Evolutionary conservation across 2,113 vertebrate species (phyloP).

Genomic region (Cyanistes caeruleus): DNA sequence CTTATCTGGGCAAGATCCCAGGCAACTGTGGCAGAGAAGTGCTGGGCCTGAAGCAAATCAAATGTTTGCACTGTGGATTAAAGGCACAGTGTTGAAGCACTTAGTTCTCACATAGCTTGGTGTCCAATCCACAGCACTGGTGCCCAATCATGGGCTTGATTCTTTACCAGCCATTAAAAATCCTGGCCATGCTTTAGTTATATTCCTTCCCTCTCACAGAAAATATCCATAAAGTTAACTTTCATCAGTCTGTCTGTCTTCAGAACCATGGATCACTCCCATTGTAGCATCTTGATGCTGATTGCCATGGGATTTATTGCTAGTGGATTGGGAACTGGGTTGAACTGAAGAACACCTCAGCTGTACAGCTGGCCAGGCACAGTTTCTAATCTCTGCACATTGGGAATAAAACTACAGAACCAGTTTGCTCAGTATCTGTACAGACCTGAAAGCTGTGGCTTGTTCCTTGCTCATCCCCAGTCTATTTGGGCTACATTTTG

Average conservation of each 20-base stretch:
- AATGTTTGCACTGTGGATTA: background rate
- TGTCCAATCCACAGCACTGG: background rate
- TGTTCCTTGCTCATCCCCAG: background rate
- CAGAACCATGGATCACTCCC: background rate
- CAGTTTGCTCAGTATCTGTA: background rate
- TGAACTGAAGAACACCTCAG: background rate
- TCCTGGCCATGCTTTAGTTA: background rate
- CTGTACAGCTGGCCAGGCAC: background rate
- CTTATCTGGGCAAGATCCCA: background rate
- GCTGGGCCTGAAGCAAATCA: background rate
- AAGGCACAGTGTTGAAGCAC: background rate
- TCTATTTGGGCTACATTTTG: background rate
- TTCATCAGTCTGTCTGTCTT: background rate
- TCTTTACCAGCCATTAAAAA: background rate
- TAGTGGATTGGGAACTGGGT: background rate
- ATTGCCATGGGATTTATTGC: background rate
- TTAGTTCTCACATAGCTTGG: fast-evolving
- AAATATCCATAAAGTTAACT: background rate
- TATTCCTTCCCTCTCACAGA: background rate
- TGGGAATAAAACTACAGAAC: background rate
- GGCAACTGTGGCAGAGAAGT: background rate
- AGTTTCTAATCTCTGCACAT: background rate
- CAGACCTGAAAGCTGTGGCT: background rate
- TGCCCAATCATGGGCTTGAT: background rate
- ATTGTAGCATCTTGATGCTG: background rate